Conservation (phyloP, 1,140 invertebrate species). For the Yoshiicerus persimilis region DNA sequence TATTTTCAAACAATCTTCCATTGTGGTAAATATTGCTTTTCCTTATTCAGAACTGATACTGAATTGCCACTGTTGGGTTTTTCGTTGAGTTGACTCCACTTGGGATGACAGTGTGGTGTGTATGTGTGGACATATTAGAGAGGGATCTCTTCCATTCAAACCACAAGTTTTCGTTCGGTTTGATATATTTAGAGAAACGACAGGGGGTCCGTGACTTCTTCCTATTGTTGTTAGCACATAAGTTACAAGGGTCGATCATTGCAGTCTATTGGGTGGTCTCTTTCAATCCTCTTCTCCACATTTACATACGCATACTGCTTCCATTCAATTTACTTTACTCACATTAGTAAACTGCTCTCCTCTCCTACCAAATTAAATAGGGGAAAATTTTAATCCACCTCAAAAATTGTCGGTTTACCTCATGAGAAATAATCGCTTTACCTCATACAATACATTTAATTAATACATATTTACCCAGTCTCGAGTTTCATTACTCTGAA, state of each 20-base stretch:
- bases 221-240: neutral
- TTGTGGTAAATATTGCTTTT: neutral
- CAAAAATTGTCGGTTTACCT: no score
- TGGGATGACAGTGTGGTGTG: neutral
- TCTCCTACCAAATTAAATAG: no score
- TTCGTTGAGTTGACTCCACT: neutral
- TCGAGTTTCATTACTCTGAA: no score
- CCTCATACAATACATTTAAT: no score
- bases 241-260: slow-evolving; percentile 13
- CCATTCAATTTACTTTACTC: neutral
- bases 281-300: no score
- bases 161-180: neutral
- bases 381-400: no score
- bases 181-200: neutral
- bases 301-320: neutral
- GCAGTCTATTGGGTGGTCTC: neutral
- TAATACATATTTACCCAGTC: no score
- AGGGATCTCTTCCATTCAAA: neutral
- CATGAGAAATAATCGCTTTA: no score
- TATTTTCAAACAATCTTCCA: neutral
- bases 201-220: slow-evolving; percentile 16
- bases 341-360: neutral
- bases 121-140: slow-evolving; percentile 13
- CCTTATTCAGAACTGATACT: neutral
- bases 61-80: neutral